Conservation (phyloP, 2,113 vertebrate species). For the Psilopogon haemacephalus region DNA sequence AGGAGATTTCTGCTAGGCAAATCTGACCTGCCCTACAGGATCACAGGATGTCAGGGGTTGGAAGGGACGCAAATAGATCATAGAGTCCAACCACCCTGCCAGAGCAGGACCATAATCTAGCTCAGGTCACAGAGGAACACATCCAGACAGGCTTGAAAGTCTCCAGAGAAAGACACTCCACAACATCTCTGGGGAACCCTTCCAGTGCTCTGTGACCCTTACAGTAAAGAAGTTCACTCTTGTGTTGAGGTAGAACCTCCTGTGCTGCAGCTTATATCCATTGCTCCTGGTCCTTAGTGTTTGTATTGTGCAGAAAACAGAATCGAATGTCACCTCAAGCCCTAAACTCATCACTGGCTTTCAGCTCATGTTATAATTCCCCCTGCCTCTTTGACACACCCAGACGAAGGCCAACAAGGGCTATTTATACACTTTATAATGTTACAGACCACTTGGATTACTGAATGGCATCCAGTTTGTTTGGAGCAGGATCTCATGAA, state of each 20-base stretch:
- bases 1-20: neutral
- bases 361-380: neutral
- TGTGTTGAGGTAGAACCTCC: too few species aligned
- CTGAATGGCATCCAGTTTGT: neutral
- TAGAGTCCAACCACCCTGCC: too few species aligned
- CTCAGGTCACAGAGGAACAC: too few species aligned
- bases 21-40: neutral
- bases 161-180: too few species aligned
- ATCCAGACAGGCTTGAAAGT: too few species aligned
- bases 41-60: too few species aligned
- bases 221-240: too few species aligned
- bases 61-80: too few species aligned
- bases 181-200: too few species aligned
- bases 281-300: neutral
- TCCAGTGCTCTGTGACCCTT: too few species aligned
- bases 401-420: neutral
- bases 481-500: neutral
- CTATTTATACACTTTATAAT: constrained; percentile 28
- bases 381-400: neutral
- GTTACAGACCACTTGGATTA: neutral
- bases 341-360: neutral
- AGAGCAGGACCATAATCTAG: too few species aligned
- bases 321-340: neutral
- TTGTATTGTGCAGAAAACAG: neutral
- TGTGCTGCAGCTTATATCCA: too few species aligned